phyloP scores from a whole-genome alignment of 2,113 vertebrate genomes.

The Morphnarchus princeps region DNA sequence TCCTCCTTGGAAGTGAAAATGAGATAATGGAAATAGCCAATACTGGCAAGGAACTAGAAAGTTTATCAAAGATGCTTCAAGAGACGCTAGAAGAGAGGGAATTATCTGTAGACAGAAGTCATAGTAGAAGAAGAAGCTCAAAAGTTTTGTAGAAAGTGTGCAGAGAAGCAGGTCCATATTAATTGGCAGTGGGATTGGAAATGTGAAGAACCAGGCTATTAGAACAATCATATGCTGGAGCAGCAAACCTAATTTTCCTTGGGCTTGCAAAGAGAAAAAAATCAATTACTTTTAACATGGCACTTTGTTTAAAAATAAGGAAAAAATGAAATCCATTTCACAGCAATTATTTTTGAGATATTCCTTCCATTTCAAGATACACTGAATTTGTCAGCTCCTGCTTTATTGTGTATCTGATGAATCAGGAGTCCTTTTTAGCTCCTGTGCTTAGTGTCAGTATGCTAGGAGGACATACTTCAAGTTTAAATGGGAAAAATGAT shows the following conservation, averaged over 20 bases:
- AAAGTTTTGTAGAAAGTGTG: not conserved
- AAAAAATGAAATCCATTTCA: not conserved
- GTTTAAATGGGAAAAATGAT: not conserved
- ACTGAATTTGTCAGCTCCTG: not conserved
- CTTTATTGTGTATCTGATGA: not conserved
- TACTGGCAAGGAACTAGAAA: not conserved
- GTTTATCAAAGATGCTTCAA: not conserved
- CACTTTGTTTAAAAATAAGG: not conserved
- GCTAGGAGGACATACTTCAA: not conserved
- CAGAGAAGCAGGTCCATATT: not conserved
- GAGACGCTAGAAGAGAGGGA: not conserved
- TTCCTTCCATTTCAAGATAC: not conserved
- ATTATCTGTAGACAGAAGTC: not conserved
- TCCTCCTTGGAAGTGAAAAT: not conserved
- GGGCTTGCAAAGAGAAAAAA: not conserved
- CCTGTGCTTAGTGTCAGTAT: not conserved
- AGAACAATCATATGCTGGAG: not conserved
- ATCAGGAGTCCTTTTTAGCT: not conserved
- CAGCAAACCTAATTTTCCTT: not conserved
- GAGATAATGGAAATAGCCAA: not conserved
- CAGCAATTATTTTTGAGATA: not conserved
- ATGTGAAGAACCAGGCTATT: not conserved
- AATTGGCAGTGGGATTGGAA: not conserved
- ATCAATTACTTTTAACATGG: not conserved
- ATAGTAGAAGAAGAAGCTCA: not conserved